These are phyloP conservation scores for Fregetta grallaria DNA, from an alignment of 2,113 vertebrate species.

Conservation along the genomic window DNA sequence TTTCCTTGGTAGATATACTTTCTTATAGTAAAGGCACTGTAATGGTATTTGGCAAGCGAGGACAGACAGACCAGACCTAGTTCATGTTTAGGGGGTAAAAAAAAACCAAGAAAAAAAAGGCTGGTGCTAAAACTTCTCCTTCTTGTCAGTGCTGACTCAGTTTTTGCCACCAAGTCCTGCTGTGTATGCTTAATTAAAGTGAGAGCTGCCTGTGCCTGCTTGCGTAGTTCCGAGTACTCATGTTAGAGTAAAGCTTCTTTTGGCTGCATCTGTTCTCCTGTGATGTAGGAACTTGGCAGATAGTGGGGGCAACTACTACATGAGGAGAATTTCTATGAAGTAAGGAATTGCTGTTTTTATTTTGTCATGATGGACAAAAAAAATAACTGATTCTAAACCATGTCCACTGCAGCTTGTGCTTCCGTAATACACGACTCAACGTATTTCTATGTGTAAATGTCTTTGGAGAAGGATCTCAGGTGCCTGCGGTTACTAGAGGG, in stretches of 20 bases:
- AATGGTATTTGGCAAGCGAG: neutral
- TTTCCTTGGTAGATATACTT: neutral
- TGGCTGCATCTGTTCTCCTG: neutral
- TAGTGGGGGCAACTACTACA: neutral
- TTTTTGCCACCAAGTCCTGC: neutral
- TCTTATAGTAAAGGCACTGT: neutral
- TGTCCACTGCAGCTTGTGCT: neutral
- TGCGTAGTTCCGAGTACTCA: rapidly evolving
- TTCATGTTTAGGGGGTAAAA: neutral
- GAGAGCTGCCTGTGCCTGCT: neutral
- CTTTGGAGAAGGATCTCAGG: neutral
- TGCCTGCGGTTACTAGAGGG: neutral
- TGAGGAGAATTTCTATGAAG: neutral
- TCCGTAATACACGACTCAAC: neutral
- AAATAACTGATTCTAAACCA: neutral
- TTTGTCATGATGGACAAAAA: neutral
- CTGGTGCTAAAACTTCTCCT: neutral
- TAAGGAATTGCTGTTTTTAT: neutral
- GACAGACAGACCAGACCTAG: neutral
- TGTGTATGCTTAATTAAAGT: neutral
- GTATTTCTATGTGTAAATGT: neutral
- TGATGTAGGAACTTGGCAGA: neutral
- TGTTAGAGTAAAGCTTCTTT: neutral
- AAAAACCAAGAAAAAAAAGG: neutral
- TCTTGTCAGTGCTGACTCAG: rapidly evolving